Conservation (phyloP, 2,797 vertebrate species). For the Onychomys torridus region DNA sequence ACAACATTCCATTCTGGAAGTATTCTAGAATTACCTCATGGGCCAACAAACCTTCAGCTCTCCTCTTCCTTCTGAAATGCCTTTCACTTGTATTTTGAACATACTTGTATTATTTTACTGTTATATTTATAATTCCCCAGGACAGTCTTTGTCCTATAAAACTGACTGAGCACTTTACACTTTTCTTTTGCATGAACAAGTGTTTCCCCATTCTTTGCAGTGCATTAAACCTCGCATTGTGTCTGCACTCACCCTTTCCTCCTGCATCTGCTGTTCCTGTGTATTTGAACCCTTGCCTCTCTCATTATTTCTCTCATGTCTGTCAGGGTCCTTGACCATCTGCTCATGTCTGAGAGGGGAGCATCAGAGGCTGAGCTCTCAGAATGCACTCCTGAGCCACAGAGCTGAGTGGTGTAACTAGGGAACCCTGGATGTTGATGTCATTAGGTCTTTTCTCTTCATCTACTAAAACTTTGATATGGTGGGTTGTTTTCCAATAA, state of each 20-base stretch:
- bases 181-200: background rate
- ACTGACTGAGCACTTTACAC: background rate
- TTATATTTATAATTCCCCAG: background rate
- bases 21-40: background rate
- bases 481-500: background rate
- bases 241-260: background rate
- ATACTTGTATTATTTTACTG: background rate
- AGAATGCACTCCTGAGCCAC: background rate
- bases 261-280: background rate
- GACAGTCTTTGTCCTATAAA: background rate
- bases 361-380: background rate
- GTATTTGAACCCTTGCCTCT: background rate
- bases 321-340: background rate
- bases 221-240: background rate
- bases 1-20: background rate
- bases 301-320: background rate
- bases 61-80: background rate
- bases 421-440: background rate
- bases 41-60: background rate
- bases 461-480: background rate
- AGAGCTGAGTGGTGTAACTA: background rate
- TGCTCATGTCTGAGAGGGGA: background rate
- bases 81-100: background rate
- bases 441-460: background rate
- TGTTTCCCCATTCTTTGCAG: background rate